Conservation (phyloP, 1,140 invertebrate species). For the Drosophila nannoptera region DNA sequence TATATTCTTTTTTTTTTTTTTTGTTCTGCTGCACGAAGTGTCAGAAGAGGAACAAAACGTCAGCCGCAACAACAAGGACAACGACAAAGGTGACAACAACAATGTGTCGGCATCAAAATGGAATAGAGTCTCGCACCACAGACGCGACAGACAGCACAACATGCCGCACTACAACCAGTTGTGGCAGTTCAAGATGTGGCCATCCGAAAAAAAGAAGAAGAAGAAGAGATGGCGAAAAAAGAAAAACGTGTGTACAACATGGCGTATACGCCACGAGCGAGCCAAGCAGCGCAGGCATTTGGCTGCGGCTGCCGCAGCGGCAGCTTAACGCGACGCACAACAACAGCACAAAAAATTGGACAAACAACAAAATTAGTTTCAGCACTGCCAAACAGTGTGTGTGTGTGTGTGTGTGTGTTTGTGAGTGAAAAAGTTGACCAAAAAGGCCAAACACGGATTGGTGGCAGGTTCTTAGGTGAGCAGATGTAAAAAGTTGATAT, state of each 20-base stretch:
- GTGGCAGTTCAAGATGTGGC: constrained; percentile 39
- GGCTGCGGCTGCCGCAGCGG: constrained; percentile 1
- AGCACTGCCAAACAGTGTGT: constrained; percentile 5
- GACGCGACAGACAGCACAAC: constrained; percentile 41
- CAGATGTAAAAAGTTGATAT: constrained; percentile 39
- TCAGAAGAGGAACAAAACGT: constrained; percentile 33
- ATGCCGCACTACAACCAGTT: constrained; percentile 55
- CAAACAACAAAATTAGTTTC: constrained; percentile 63
- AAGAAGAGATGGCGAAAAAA: background rate
- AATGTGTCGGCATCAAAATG: constrained; percentile 59
- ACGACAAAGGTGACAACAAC: constrained; percentile 34
- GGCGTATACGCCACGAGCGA: constrained; percentile 55
- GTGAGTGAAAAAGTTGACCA: constrained; percentile 31
- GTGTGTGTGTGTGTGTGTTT: constrained; percentile 2
- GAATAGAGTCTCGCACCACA: constrained; percentile 40
- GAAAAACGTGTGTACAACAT: constrained; percentile 56
- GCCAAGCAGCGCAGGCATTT: constrained; percentile 39
- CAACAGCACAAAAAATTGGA: constrained; percentile 18
- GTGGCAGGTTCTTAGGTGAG: constrained; percentile 21
- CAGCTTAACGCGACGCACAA: constrained; percentile 33
- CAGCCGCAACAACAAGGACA: constrained; percentile 21
- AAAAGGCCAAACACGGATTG: constrained; percentile 28
- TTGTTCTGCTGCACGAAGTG: too few species aligned
- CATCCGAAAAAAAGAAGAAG: constrained; percentile 12
- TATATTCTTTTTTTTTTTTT: too few species aligned